These are phyloP conservation scores for Pogonognathellus flavescens DNA, from an alignment of 1,140 invertebrate species.

Conservation along the genomic window DNA sequence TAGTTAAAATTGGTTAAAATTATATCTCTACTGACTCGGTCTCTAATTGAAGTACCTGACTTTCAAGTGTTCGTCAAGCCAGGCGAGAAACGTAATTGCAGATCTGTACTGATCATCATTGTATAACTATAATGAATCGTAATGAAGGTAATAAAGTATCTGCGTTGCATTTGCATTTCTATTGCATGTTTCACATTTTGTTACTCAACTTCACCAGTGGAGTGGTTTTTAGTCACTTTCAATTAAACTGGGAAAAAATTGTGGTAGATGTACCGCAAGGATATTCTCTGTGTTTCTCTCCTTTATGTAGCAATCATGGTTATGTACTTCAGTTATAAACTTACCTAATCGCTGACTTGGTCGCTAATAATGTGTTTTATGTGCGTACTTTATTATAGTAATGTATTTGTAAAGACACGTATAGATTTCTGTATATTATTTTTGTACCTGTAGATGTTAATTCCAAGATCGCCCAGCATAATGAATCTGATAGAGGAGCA, in stretches of 20 bases:
- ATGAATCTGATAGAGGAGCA: constrained; percentile 91
- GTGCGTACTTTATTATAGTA: neutral
- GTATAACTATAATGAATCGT: constrained; percentile 30
- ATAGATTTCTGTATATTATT: neutral
- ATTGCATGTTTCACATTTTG: neutral
- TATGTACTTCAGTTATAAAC: constrained; percentile 19
- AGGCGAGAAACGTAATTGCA: neutral
- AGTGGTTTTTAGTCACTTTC: constrained; percentile 39
- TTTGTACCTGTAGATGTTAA: constrained; percentile 76
- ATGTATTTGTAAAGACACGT: neutral
- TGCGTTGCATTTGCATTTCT: neutral
- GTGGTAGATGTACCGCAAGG: constrained; percentile 24
- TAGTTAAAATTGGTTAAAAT: constrained; percentile 37
- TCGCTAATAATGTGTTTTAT: neutral
- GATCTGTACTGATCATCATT: constrained; percentile 3
- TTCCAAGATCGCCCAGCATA: constrained; percentile 92
- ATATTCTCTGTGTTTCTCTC: constrained; percentile 8
- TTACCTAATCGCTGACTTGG: neutral
- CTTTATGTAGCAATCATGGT: neutral
- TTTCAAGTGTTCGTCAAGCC: neutral
- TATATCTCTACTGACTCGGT: constrained; percentile 6
- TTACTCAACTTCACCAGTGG: constrained; percentile 10
- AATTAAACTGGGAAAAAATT: constrained; percentile 44
- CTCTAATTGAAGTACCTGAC: constrained; percentile 27
- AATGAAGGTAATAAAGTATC: constrained; percentile 30